Evolutionary conservation across 2,888 invertebrate genomes (phyloP).

Genomic region (Ptychoptera contaminata): DNA sequence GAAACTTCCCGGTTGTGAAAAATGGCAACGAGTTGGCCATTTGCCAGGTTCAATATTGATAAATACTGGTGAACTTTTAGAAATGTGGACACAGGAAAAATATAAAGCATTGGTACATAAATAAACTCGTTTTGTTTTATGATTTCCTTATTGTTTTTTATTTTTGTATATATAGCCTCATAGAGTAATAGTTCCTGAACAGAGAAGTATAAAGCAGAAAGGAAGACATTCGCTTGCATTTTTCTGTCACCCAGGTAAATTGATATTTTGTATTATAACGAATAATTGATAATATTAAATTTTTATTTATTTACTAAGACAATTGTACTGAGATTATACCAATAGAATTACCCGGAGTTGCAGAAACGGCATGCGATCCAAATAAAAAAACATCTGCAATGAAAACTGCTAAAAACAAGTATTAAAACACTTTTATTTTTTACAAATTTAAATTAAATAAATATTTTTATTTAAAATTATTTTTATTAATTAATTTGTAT

Average conservation of each 20-base stretch:
- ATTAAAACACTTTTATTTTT: not conserved
- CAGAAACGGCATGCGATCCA: constrained; percentile 16
- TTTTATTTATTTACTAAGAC: no score
- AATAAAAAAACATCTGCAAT: constrained; percentile 28
- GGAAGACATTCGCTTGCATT: constrained; percentile 62
- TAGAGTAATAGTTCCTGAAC: constrained; percentile 54
- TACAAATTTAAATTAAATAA: not conserved
- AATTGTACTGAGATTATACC: constrained; percentile 30
- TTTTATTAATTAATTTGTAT: not conserved
- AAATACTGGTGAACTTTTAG: constrained; percentile 58
- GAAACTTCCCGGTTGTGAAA: constrained; percentile 44
- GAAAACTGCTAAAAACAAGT: constrained; percentile 30
- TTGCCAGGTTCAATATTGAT: constrained; percentile 60
- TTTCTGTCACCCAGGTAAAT: constrained; percentile 55
- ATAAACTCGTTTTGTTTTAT: constrained; percentile 2
- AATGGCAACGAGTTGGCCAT: constrained; percentile 59
- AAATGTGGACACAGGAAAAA: constrained; percentile 54
- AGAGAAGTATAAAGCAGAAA: constrained; percentile 41
- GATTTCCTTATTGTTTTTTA: constrained; percentile 3
- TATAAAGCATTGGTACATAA: constrained; percentile 50
- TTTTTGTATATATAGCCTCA: constrained; percentile 37
- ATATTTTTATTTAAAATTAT: not conserved
- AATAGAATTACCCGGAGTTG: constrained; percentile 25
- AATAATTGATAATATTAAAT: no score
- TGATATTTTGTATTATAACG: no score